These are phyloP conservation scores for Panagrolaimus sp. DNA, from an alignment of 1,140 invertebrate genomes.

Conservation along the genomic window DNA sequence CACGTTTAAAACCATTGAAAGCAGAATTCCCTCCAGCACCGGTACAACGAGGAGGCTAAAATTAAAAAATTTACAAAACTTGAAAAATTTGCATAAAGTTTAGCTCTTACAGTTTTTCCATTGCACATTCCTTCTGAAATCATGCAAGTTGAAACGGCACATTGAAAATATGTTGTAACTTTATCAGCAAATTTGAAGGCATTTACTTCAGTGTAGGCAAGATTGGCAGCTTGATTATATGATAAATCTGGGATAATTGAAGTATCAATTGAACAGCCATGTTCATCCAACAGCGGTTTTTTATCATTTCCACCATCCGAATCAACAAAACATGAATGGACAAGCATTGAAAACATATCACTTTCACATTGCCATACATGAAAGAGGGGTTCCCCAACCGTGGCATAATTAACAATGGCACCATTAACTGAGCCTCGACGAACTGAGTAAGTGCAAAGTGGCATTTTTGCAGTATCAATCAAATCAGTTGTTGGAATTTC, in stretches of 20 bases:
- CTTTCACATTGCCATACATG: slow-evolving; percentile 46
- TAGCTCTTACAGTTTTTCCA: slow-evolving; percentile 50
- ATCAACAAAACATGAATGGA: slow-evolving; percentile 58
- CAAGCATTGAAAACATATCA: slow-evolving; percentile 58
- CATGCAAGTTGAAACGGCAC: slow-evolving; percentile 56
- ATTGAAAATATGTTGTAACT: slow-evolving; percentile 59
- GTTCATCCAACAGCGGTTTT: slow-evolving; percentile 52
- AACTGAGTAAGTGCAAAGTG: slow-evolving; percentile 53
- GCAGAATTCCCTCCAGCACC: slow-evolving; percentile 16
- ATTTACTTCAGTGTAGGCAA: slow-evolving; percentile 56
- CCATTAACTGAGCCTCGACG: slow-evolving; percentile 53
- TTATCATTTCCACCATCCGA: slow-evolving; percentile 54
- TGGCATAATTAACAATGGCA: slow-evolving; percentile 54
- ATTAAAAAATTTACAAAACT: neutral
- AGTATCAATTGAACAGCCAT: slow-evolving; percentile 55
- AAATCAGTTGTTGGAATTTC: slow-evolving; percentile 56
- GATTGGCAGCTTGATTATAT: slow-evolving; percentile 55
- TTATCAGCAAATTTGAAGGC: slow-evolving; percentile 53
- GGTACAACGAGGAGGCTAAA: slow-evolving; percentile 57
- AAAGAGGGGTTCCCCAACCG: slow-evolving; percentile 55
- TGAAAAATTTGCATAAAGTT: neutral
- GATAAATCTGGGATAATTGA: slow-evolving; percentile 52
- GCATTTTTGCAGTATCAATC: slow-evolving; percentile 58
- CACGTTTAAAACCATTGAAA: slow-evolving; percentile 19
- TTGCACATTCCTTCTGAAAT: slow-evolving; percentile 56